Evolutionary conservation across 2,797 vertebrate genomes (phyloP).

Genomic region (Petrocephalus sullivani): DNA sequence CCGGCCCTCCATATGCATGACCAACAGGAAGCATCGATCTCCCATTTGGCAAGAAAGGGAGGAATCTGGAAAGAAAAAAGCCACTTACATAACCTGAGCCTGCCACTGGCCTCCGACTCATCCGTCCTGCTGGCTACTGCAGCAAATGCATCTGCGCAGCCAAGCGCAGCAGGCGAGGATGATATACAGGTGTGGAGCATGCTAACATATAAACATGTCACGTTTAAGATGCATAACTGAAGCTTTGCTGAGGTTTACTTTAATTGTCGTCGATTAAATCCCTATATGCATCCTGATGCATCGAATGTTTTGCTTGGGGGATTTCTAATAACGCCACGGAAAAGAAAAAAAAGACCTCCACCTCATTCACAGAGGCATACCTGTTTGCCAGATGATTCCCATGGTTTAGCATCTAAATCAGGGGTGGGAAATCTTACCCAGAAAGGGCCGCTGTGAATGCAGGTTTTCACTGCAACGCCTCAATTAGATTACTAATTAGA

Average conservation of each 20-base stretch:
- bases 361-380: slow-evolving; percentile 72
- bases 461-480: no score
- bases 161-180: slow-evolving; percentile 57
- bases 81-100: slow-evolving; percentile 96
- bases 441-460: no score
- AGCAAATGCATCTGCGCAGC: slow-evolving; percentile 94
- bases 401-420: background rate
- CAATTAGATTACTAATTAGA: no score
- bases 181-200: background rate
- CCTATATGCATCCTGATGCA: background rate
- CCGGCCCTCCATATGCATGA: slow-evolving; percentile 94
- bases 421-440: no score
- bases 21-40: slow-evolving; percentile 97
- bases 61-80: slow-evolving; percentile 40
- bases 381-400: slow-evolving; percentile 60
- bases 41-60: slow-evolving; percentile 82
- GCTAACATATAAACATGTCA: background rate
- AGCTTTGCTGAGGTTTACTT: background rate
- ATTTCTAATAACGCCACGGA: slow-evolving; percentile 51
- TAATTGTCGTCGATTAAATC: background rate
- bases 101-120: slow-evolving; percentile 95
- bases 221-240: background rate
- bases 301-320: slow-evolving; percentile 54
- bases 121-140: slow-evolving; percentile 75
- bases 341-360: slow-evolving; percentile 60